Percentiles rank a stretch among this genome's conserved stretches.
Evolutionary conservation across 2,113 vertebrate species (phyloP).

Genomic region (Noctilio leporinus): DNA sequence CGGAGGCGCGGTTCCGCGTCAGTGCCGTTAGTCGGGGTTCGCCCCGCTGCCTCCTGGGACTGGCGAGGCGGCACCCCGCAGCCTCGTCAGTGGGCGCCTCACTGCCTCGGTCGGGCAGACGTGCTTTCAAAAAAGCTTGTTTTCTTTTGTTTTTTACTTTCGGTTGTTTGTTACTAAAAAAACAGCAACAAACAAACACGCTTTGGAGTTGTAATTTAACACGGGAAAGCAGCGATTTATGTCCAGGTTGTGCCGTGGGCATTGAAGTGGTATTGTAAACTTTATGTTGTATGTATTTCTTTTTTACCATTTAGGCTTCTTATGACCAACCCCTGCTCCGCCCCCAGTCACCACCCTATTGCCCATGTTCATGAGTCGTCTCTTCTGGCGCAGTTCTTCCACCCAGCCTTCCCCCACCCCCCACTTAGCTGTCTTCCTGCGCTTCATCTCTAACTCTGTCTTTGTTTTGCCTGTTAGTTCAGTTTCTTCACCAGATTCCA

Average conservation of each 20-base stretch:
- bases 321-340: too few relatives aligned
- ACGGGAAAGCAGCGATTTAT: background rate
- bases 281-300: background rate
- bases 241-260: background rate
- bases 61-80: background rate
- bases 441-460: too few relatives aligned
- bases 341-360: too few relatives aligned
- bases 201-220: background rate
- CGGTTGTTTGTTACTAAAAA: background rate
- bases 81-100: background rate
- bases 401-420: too few relatives aligned
- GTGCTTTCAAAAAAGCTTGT: background rate
- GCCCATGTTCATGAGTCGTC: too few relatives aligned
- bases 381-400: too few relatives aligned
- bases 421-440: too few relatives aligned
- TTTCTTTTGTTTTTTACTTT: background rate
- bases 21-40: background rate
- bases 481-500: too few relatives aligned
- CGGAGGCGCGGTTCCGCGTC: too few relatives aligned
- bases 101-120: background rate
- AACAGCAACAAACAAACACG: too few relatives aligned
- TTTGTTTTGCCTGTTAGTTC: too few relatives aligned
- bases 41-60: background rate
- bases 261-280: background rate
- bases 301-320: background rate